Evolutionary conservation across 2,888 invertebrate species (phyloP), one percentile per base, ranked within the genome.

Genomic region (Erebia epiphron): DNA sequence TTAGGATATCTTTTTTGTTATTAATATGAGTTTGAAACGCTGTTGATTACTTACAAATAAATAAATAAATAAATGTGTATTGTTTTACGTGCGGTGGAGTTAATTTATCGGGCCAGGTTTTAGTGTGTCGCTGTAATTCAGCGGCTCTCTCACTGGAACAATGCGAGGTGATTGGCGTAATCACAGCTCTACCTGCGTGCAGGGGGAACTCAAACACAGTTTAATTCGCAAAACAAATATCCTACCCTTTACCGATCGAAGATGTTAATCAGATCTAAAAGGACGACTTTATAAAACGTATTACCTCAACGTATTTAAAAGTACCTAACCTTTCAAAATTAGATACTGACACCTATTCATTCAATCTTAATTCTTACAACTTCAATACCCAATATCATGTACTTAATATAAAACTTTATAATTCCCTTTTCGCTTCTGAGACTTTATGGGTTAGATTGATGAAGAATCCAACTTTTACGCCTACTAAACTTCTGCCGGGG

Each of bases 141-240:
- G 69, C 68, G 62, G 66, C 68, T 73, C 71, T 71, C 73, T 73
- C 75, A 73, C 73, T 70, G 66, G 69, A 73, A 75, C 73, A 70
- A 75, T 75, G 75, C 67, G 71, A 71, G 67, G 73, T 73, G 73
- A 75, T 75, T 75, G 75, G 69, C 71, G 71, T 73, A 75, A 75
- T 75, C 75, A 75, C 75, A 50, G 66, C 70, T 72, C 72, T 72
- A 70, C 72, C 74, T 73, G 68, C 71, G 70, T 68, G 68, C 70
- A 52, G 67, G 69, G 69, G 52, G 54, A 68, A 70, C 70, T 68
- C 72, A 73, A 71, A 73, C 71, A 66, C 63, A 54, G 67, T 63
- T 60, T 73, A 70, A 68, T 73, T 69, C 73, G 68, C 65, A 67
- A 74, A 68, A 74, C 73, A 67, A 69, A 70, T 68, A 35, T 35